Percentiles rank a stretch among this genome's conserved stretches.
Conservation (phyloP, 2,113 vertebrate genomes). For the crab-eating macaque (Macaca fascicularis) region DNA sequence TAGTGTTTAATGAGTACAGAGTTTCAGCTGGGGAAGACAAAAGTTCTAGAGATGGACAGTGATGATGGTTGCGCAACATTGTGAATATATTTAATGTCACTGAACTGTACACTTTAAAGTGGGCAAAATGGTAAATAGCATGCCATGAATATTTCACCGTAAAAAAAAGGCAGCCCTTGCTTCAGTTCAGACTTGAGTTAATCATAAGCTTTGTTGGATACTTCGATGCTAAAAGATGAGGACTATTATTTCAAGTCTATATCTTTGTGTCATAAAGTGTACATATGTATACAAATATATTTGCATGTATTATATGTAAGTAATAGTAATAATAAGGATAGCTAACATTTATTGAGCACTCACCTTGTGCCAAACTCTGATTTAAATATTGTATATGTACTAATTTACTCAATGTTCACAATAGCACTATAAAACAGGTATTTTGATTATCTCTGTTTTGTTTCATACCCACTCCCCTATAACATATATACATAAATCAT, state of each 20-base stretch:
- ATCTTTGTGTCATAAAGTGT: background rate
- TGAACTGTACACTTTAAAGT: background rate
- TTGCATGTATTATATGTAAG: background rate
- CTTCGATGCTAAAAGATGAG: background rate
- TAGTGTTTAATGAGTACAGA: background rate
- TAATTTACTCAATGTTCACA: background rate
- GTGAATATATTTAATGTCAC: background rate
- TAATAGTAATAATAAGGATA: background rate
- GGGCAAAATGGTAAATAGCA: background rate
- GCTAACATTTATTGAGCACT: background rate
- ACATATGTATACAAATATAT: background rate
- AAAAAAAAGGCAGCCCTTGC: background rate
- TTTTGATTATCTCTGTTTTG: background rate
- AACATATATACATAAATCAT: background rate
- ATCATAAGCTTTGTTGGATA: background rate
- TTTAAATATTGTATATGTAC: background rate
- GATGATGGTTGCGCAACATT: background rate
- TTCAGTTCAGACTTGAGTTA: background rate
- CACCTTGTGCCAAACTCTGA: background rate
- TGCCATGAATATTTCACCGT: background rate
- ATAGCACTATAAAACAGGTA: background rate
- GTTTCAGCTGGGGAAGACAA: background rate
- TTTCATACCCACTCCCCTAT: background rate
- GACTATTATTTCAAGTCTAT: background rate
- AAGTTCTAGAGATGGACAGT: background rate